These are phyloP conservation scores for Drosophila busckii DNA, from an alignment of 1,140 invertebrate genomes.

Conservation along the genomic window DNA sequence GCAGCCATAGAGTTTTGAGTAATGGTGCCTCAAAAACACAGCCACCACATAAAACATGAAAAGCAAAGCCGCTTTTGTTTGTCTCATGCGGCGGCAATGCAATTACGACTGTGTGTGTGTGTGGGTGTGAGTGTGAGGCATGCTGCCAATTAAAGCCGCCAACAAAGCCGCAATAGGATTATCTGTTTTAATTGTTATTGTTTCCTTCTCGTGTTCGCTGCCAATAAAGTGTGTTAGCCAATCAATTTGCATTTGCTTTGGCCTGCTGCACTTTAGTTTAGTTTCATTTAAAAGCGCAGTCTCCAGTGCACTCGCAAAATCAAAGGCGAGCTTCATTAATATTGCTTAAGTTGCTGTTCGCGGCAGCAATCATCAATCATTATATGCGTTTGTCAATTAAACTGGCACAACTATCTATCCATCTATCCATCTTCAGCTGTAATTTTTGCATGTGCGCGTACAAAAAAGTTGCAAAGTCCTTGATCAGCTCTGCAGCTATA, in stretches of 20 bases:
- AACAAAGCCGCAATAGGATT: constrained; percentile 69
- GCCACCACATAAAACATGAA: constrained; percentile 63
- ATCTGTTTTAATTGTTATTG: constrained; percentile 27
- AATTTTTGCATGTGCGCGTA: too few relatives aligned
- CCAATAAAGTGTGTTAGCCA: constrained; percentile 53
- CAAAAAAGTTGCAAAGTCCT: constrained; percentile 5
- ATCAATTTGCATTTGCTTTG: constrained; percentile 36
- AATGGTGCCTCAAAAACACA: constrained; percentile 75
- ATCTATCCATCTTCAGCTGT: constrained; percentile 6
- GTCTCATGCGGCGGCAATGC: constrained; percentile 17
- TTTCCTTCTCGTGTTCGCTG: too few relatives aligned
- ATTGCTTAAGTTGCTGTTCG: too few relatives aligned
- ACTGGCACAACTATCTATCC: too few relatives aligned
- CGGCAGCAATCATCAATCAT: constrained; percentile 15
- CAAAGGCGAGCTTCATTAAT: too few relatives aligned
- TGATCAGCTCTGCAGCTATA: constrained; percentile 53
- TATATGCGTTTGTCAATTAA: constrained; percentile 38
- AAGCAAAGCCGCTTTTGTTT: constrained; percentile 69
- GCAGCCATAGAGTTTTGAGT: constrained; percentile 45
- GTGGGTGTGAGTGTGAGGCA: constrained; percentile 22
- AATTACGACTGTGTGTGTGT: constrained; percentile 5
- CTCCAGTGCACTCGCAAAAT: too few relatives aligned
- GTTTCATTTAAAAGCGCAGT: background rate
- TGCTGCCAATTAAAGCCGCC: constrained; percentile 52
- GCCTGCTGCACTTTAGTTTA: background rate